phyloP scores from a whole-genome alignment of 2,888 invertebrate genomes.

The Panopea generosa region DNA sequence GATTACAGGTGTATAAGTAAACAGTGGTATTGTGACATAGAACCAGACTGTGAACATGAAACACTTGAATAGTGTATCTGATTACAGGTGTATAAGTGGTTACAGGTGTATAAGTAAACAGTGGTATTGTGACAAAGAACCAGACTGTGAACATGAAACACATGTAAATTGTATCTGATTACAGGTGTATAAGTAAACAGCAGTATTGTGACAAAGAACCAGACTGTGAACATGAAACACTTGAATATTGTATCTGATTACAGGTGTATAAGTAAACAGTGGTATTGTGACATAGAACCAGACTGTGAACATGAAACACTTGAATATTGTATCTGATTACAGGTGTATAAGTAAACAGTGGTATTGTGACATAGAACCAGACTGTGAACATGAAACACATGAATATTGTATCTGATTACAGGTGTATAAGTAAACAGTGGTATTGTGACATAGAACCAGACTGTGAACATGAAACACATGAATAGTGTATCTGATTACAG shows the following conservation, averaged over 20 bases:
- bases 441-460: slow-evolving; percentile 88
- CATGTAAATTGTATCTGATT: too few relatives aligned
- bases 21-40: slow-evolving; percentile 88
- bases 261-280: slow-evolving; percentile 79
- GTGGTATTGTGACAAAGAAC: slow-evolving; percentile 88
- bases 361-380: too few relatives aligned
- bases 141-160: slow-evolving; percentile 85
- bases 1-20: slow-evolving; percentile 81
- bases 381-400: too few relatives aligned
- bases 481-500: too few relatives aligned
- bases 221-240: too few relatives aligned
- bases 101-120: slow-evolving; percentile 77
- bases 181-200: slow-evolving; percentile 77
- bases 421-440: slow-evolving; percentile 79
- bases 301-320: too few relatives aligned
- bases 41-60: slow-evolving; percentile 84
- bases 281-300: slow-evolving; percentile 88
- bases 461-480: too few relatives aligned
- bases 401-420: too few relatives aligned
- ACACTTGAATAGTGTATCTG: too few relatives aligned
- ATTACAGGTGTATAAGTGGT: slow-evolving; percentile 81
- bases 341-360: too few relatives aligned
- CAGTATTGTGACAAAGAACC: slow-evolving; percentile 88
- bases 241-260: too few relatives aligned
- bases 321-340: too few relatives aligned